A percentile compares a stretch with the other conserved stretches of the same genome.
Conservation (phyloP, 2,113 vertebrate genomes). For the Tragulus kanchil region DNA sequence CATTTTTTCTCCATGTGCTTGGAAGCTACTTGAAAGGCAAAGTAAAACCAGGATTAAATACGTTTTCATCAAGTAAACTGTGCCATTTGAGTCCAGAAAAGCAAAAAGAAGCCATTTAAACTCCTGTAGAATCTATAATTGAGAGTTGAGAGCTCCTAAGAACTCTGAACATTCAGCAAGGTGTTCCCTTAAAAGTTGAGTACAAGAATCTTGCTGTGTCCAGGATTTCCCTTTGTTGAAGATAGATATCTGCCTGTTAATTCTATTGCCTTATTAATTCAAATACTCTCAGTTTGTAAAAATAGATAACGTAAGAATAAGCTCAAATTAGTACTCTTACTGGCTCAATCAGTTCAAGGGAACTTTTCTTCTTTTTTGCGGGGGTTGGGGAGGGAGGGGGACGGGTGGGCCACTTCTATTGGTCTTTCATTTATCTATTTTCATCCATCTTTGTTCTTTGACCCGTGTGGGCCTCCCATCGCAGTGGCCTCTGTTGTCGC, state of each 20-base stretch:
- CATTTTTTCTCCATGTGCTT: not conserved
- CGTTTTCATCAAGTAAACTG: not conserved
- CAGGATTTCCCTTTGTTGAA: not conserved
- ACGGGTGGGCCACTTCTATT: too few relatives aligned
- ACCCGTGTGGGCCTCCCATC: too few relatives aligned
- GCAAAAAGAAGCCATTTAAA: conserved; percentile 13
- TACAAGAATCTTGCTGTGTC: not conserved
- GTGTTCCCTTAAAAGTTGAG: not conserved
- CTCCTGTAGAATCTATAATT: not conserved
- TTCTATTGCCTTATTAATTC: not conserved
- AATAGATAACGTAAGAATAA: not conserved
- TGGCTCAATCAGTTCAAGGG: not conserved
- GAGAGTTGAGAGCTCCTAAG: not conserved
- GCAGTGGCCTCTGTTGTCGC: too few relatives aligned
- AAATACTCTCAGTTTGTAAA: not conserved
- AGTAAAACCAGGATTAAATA: not conserved
- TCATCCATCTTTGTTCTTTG: too few relatives aligned
- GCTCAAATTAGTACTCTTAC: not conserved
- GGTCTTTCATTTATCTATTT: too few relatives aligned
- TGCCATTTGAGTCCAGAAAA: conserved; percentile 37
- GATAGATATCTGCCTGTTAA: not conserved
- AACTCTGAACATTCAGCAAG: not conserved
- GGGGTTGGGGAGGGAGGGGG: too few relatives aligned
- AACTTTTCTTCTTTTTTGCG: not conserved
- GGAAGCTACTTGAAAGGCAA: conserved; percentile 18